phyloP scores from a whole-genome alignment of 2,113 vertebrate genomes.

The Dermatemys mawii region DNA sequence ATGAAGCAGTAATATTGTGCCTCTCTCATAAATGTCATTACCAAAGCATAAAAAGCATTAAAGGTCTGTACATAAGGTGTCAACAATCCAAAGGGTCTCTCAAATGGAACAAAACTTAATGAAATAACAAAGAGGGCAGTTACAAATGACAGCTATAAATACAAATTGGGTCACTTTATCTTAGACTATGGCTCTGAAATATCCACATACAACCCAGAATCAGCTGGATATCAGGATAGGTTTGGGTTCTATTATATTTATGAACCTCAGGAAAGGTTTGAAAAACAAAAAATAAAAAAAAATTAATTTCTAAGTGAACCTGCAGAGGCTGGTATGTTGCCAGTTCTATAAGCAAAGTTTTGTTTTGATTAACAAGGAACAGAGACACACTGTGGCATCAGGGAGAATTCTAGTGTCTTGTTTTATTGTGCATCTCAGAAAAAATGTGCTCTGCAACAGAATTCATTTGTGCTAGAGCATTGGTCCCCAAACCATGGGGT shows the following conservation, averaged over 20 bases:
- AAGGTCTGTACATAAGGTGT: neutral
- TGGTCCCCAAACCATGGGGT: too few relatives aligned
- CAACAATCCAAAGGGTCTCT: neutral
- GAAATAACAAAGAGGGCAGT: neutral
- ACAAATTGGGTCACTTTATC: neutral
- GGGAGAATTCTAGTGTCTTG: conserved; percentile 13
- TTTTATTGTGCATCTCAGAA: neutral
- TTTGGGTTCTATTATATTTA: neutral
- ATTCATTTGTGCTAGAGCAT: neutral
- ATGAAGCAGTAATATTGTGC: too few relatives aligned
- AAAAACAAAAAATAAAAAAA: neutral
- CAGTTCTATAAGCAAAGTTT: neutral
- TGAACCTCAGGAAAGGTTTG: neutral
- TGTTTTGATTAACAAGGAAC: neutral
- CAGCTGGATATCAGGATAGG: neutral
- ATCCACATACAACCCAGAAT: too few relatives aligned
- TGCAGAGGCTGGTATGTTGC: neutral
- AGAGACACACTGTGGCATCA: neutral
- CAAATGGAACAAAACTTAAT: neutral
- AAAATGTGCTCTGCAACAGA: conserved; percentile 1
- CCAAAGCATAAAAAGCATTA: neutral
- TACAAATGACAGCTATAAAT: neutral
- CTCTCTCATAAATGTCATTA: too few relatives aligned
- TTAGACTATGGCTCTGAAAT: neutral
- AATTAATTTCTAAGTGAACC: neutral